Evolutionary conservation across 2,113 vertebrate genomes (phyloP).

Genomic region (Barbus barbus): DNA sequence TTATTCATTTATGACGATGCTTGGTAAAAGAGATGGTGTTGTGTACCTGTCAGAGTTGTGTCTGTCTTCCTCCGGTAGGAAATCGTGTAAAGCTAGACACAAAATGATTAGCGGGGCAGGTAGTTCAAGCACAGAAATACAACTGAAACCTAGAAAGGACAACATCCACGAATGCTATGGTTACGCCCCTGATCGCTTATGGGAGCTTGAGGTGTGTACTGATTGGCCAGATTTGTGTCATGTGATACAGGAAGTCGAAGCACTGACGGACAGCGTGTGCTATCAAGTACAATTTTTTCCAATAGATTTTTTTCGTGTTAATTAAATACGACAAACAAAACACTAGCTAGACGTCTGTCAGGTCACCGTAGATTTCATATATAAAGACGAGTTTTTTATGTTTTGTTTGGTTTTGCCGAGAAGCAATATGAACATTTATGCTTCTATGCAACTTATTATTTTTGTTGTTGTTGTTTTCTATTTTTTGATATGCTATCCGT

Average conservation of each 20-base stretch:
- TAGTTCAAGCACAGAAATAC: slow-evolving; percentile 20
- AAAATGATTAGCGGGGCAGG: slow-evolving; percentile 23
- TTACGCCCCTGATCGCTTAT: background rate
- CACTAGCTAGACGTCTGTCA: no score
- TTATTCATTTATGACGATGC: background rate
- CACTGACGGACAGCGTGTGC: no score
- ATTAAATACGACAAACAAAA: no score
- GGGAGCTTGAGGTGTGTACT: background rate
- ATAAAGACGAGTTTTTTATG: no score
- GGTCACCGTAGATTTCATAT: no score
- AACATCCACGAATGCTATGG: background rate
- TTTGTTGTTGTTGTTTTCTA: no score
- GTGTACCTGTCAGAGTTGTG: slow-evolving; percentile 50
- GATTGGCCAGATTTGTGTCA: slow-evolving; percentile 1
- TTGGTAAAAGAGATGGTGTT: background rate
- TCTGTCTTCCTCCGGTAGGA: slow-evolving; percentile 32
- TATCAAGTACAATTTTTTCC: background rate
- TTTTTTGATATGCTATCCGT: no score
- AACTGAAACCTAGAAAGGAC: background rate
- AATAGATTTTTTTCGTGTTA: no score
- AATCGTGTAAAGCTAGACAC: slow-evolving; percentile 38
- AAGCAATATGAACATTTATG: no score
- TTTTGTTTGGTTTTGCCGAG: no score
- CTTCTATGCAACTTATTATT: no score
- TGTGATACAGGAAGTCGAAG: background rate